Percentiles rank a stretch among this genome's conserved stretches.
phyloP scores from a whole-genome alignment of 2,888 invertebrate genomes.

The Phragmatobia fuliginosa region DNA sequence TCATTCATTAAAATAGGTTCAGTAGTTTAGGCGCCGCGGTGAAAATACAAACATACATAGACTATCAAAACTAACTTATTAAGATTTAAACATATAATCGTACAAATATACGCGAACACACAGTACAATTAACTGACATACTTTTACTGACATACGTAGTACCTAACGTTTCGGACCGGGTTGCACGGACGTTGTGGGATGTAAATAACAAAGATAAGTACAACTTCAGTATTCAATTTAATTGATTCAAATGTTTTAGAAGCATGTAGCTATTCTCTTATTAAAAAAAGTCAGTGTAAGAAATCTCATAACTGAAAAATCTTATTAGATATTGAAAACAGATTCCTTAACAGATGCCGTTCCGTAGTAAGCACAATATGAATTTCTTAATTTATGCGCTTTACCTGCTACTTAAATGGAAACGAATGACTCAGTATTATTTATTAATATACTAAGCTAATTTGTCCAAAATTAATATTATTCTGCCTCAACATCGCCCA shows the following conservation, averaged over 20 bases:
- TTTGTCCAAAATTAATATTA: constrained; percentile 30
- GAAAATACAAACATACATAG: too few relatives aligned
- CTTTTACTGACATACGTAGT: too few relatives aligned
- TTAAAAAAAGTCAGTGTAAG: not conserved
- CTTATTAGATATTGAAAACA: not conserved
- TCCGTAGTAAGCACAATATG: not conserved
- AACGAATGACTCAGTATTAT: constrained; percentile 13
- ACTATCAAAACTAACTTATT: too few relatives aligned
- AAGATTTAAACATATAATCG: too few relatives aligned
- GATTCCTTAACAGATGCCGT: not conserved
- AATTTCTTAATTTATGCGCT: constrained; percentile 8
- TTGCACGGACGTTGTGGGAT: too few relatives aligned
- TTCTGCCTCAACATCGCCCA: constrained; percentile 29
- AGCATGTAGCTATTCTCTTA: not conserved
- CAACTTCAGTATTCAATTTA: too few relatives aligned
- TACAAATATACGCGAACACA: too few relatives aligned
- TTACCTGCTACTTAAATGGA: constrained; percentile 4
- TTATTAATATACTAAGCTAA: constrained; percentile 26
- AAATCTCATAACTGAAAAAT: not conserved
- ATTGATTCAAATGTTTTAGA: not conserved
- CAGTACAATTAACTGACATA: too few relatives aligned
- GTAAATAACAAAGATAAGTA: too few relatives aligned
- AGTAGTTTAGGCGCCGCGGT: too few relatives aligned
- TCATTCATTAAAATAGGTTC: too few relatives aligned
- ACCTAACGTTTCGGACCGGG: too few relatives aligned